Evolutionary conservation across 2,888 invertebrate species (phyloP).

Genomic region (Standfussiana lucernea): DNA sequence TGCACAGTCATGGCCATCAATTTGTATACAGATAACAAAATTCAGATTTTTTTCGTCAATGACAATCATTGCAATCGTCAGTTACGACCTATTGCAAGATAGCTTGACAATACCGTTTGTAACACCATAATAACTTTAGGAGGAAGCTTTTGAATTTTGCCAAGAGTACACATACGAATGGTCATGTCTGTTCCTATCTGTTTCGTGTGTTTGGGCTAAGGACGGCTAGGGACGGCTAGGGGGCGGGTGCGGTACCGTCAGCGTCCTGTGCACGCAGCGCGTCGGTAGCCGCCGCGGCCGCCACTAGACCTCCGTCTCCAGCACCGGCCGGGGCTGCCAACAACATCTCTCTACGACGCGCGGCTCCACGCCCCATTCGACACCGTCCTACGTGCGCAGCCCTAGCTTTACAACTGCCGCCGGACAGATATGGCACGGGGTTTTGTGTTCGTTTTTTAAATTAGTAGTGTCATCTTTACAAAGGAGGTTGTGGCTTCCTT

Average conservation of each 20-base stretch:
- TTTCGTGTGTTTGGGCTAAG: conserved; percentile 21
- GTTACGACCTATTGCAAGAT: background rate
- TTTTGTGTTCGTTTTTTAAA: conserved; percentile 14
- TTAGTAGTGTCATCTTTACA: background rate
- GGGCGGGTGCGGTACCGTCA: conserved; percentile 82
- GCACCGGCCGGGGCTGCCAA: conserved; percentile 89
- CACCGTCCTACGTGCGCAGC: conserved; percentile 88
- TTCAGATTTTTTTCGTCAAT: background rate
- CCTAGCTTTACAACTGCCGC: conserved; percentile 83
- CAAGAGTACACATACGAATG: conserved; percentile 2
- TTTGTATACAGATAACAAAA: conserved; percentile 3
- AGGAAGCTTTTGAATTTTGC: background rate
- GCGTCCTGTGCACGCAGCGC: conserved; percentile 89
- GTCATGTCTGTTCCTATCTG: conserved; percentile 17
- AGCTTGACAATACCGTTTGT: background rate
- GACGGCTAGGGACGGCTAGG: conserved; percentile 46
- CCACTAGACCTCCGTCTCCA: conserved; percentile 91
- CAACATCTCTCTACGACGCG: conserved; percentile 89
- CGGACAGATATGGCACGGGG: conserved; percentile 72
- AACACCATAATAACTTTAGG: background rate
- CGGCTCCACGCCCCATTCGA: conserved; percentile 88
- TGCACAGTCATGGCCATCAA: conserved; percentile 5
- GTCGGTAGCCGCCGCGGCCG: conserved; percentile 88
- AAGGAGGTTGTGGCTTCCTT: background rate
- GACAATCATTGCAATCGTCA: background rate